Evolutionary conservation across 2,797 vertebrate species (phyloP), one percentile per base, ranked within the genome.

Genomic region (Champsocephalus gunnari): DNA sequence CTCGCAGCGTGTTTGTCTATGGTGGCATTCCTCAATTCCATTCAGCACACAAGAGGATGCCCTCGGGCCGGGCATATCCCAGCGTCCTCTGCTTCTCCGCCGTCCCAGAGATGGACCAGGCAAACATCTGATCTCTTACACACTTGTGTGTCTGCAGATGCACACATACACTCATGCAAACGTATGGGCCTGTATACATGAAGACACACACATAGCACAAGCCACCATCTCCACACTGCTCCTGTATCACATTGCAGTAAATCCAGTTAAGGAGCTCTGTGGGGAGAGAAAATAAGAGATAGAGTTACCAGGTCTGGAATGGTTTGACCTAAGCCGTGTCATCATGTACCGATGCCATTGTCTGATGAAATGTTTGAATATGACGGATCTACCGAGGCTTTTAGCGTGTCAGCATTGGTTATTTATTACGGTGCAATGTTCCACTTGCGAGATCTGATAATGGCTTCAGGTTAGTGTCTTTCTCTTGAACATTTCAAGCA

Each of bases 1-100:
- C 93, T 95, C 12, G 82, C 86, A 94, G 94, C 92, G 1, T 93
- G 92, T 93, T 94, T 91, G 89, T 93, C 90, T 92, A 84, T 80
- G 88, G 82, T 93, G 89, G 87, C 91, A 92, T 94, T 93, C 91
- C 91, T 93, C 86, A 89, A 75, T 84, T 90, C 91, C 82, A 92
- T 91, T 91, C 81, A 88, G 86, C 87, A 77, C 87, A 85, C 72
- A 83, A 87, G 85, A 89, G 60, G 85, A 87, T 79, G 73, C 87
- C 91, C 88, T 86, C 76, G 14, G 90, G 89, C 89, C 62, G 67
- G 80, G 74, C 88, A 83, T 87, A 90, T 92, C 85, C 87, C 76
- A 80, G 77, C 77, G 16, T 91, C 86, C 88, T 84, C 81, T 83
- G 86, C 81, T 89, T 73, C 71, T 80, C 74, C 73, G 51, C 55